phyloP scores from a whole-genome alignment of 2,888 invertebrate species.

The Tinea semifulvella region DNA sequence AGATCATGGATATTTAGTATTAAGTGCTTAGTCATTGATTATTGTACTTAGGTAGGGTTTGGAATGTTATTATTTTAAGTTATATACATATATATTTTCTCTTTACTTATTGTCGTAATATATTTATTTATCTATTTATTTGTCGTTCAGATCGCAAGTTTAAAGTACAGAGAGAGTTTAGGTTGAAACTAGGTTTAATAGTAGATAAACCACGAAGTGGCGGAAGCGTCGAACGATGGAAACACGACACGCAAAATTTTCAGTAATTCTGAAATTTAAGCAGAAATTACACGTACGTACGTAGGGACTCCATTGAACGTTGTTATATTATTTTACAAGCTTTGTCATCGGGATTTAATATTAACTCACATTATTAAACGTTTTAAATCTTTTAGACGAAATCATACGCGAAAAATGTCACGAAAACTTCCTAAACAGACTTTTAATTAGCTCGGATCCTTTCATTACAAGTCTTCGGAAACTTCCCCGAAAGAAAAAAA shows the following conservation, averaged over 20 bases:
- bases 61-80: too few species aligned
- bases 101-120: too few species aligned
- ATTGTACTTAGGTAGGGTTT: too few species aligned
- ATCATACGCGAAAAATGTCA: neutral
- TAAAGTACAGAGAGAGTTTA: neutral
- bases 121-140: too few species aligned
- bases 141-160: neutral
- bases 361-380: neutral
- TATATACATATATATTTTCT: too few species aligned
- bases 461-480: neutral
- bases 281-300: conserved; percentile 1
- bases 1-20: too few species aligned
- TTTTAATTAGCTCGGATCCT: conserved; percentile 1
- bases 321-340: neutral
- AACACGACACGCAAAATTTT: conserved; percentile 1
- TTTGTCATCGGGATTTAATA: neutral
- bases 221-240: conserved; percentile 4
- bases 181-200: neutral
- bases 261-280: neutral
- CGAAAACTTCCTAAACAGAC: neutral
- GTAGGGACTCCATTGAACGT: neutral
- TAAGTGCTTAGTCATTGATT: too few species aligned
- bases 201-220: neutral
- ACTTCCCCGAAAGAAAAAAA: neutral
- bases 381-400: neutral